Evolutionary conservation across 1,140 invertebrate genomes (phyloP).

Genomic region (Lerema accius): DNA sequence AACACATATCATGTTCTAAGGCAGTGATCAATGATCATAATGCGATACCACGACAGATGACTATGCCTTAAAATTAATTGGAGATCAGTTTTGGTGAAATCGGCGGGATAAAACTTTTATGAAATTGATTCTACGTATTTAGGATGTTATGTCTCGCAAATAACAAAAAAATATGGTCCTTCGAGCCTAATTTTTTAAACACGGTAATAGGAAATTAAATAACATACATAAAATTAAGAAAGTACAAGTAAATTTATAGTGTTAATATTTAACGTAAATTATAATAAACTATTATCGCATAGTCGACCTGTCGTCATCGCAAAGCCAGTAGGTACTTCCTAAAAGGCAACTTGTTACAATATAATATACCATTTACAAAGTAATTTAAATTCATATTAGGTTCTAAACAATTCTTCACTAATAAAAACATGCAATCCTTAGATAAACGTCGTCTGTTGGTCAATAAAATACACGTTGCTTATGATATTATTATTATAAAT

Average conservation of each 20-base stretch:
- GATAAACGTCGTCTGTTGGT: slow-evolving; percentile 18
- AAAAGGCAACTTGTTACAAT: slow-evolving; percentile 54
- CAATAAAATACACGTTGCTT: slow-evolving; percentile 10
- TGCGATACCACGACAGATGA: slow-evolving; percentile 24
- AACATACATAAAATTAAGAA: too few relatives aligned
- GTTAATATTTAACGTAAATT: too few relatives aligned
- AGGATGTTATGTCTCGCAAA: too few relatives aligned
- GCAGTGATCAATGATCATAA: slow-evolving; percentile 52
- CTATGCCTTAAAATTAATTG: slow-evolving; percentile 14
- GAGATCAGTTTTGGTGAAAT: slow-evolving; percentile 10
- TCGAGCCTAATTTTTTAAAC: too few relatives aligned
- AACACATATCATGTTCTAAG: slow-evolving; percentile 39
- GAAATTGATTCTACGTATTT: too few relatives aligned
- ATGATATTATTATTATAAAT: slow-evolving; percentile 9
- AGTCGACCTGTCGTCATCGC: slow-evolving; percentile 32
- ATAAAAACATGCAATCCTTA: slow-evolving; percentile 15
- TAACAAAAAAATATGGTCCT: too few relatives aligned
- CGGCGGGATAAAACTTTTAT: slow-evolving; percentile 7
- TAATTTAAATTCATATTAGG: slow-evolving; percentile 5
- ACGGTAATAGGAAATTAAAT: too few relatives aligned
- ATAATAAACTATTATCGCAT: neutral
- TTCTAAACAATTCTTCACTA: slow-evolving; percentile 20
- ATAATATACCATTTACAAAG: slow-evolving; percentile 30
- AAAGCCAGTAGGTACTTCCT: slow-evolving; percentile 52
- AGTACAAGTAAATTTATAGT: too few relatives aligned